Base-by-base conservation (phyloP, 2,113 vertebrate genomes). In the Menidia beryllina region DNA sequence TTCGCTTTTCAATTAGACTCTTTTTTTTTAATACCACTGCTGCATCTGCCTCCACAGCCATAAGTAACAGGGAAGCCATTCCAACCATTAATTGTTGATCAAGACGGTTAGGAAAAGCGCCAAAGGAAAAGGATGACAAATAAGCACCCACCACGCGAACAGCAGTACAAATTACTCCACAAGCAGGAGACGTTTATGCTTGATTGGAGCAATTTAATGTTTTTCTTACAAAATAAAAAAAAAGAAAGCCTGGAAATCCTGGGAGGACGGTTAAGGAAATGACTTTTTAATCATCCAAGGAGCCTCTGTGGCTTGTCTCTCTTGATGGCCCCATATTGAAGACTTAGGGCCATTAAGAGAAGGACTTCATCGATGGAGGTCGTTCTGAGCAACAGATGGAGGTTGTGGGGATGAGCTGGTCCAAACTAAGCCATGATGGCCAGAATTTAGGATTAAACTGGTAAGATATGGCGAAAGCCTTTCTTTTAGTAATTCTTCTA, bases 211-310 rank as follows among this genome's bases (percentile, higher is more conserved):
- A 96, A 97, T 97, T 97, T 95, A 95, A 96, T 96, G 95, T 94
- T 97, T n/a, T 96, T 95, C 91, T 93, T 94, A 79, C 80, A 66
- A 45, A 45, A n/a, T 7, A 45, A 45, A 45, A 45, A 82, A 87
- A 87, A 87, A 87, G 91, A 92, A 89, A 71, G 60, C 86, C 75
- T 12, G 54, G 86, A 93, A 91, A 92, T 97, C 96, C 95, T 96
- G 89, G 92, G 96, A 97, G 96, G 95, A 96, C 95, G 96, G 95
- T 97, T 97, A 94, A 95, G 96, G 94, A 98, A 98, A 98, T 95
- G 88, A 92, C 94, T 98, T 98, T 98, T 98, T 98, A 98, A 98
- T 97, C 94, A 94, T 97, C 93, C 89, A 77, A 93, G 94, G 90
- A 95, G 93, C 88, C 89, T 92, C 83, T 93, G 93, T 74, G 93